Conservation (phyloP, 2,888 invertebrate species). For the Drosophila pegasa region DNA sequence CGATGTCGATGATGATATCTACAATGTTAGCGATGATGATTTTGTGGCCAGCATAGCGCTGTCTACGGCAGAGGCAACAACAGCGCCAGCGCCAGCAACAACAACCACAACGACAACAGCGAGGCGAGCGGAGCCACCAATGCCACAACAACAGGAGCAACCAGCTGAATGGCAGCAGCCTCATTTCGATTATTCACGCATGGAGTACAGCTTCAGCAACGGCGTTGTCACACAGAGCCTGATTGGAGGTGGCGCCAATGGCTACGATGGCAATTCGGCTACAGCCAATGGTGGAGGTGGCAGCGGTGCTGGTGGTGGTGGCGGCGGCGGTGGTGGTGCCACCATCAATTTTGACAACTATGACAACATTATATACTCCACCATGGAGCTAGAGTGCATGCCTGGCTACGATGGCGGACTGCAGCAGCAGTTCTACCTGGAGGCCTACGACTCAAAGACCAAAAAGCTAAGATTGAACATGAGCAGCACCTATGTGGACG, state of each 20-base stretch:
- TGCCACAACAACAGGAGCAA: conserved; percentile 5
- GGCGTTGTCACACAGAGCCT: conserved; percentile 82
- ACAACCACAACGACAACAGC: conserved; percentile 16
- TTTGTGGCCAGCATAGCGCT: conserved; percentile 71
- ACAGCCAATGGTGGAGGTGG: conserved; percentile 21
- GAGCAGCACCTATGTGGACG: conserved; percentile 87
- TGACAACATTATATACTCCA: conserved; percentile 84
- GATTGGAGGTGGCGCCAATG: conserved; percentile 64
- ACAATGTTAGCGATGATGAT: conserved; percentile 75
- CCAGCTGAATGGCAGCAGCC: conserved; percentile 75
- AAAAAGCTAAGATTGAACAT: conserved; percentile 90
- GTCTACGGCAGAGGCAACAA: conserved; percentile 61
- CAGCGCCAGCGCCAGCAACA: conserved; percentile 16
- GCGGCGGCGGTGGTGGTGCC: conserved; percentile 64
- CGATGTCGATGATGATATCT: conserved; percentile 62
- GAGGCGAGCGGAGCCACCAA: conserved; percentile 13
- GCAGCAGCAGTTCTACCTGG: conserved; percentile 93
- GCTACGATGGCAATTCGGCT: conserved; percentile 38
- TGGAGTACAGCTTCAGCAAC: conserved; percentile 83
- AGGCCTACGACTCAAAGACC: conserved; percentile 91
- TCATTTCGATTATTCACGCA: conserved; percentile 84
- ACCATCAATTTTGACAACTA: conserved; percentile 84
- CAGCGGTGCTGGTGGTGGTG: conserved; percentile 39
- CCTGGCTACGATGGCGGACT: conserved; percentile 96
- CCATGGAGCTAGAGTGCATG: conserved; percentile 92